Evolutionary conservation across 2,888 invertebrate genomes (phyloP).

Genomic region (Noctua janthina): DNA sequence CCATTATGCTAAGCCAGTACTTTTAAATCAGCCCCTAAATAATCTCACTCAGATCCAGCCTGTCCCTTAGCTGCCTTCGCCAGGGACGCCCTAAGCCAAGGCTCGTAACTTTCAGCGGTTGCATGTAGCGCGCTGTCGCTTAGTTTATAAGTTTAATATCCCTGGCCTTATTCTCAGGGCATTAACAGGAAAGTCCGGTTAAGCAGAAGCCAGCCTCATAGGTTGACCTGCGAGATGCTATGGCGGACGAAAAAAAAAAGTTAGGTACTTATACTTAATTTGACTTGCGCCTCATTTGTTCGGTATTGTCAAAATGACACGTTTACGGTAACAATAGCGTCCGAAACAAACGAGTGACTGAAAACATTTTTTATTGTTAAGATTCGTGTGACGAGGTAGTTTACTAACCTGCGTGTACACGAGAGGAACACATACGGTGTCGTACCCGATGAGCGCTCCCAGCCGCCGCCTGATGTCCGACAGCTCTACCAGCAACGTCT

Average conservation of each 20-base stretch:
- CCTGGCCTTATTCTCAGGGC: too few relatives aligned
- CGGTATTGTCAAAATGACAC: slow-evolving; percentile 26
- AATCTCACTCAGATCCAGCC: too few relatives aligned
- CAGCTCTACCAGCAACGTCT: slow-evolving; percentile 96
- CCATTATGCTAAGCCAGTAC: too few relatives aligned
- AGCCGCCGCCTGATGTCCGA: slow-evolving; percentile 96
- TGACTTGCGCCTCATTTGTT: not conserved
- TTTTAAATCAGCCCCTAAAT: too few relatives aligned
- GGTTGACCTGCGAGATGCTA: too few relatives aligned
- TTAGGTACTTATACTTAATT: not conserved
- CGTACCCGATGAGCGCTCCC: slow-evolving; percentile 96
- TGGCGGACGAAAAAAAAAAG: not conserved
- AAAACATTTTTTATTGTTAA: slow-evolving; percentile 13
- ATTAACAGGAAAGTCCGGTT: too few relatives aligned
- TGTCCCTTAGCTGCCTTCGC: too few relatives aligned
- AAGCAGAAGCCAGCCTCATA: too few relatives aligned
- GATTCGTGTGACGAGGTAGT: slow-evolving; percentile 17
- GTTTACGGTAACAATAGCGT: slow-evolving; percentile 26
- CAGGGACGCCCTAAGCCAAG: too few relatives aligned
- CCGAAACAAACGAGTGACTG: slow-evolving; percentile 14
- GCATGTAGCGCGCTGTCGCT: too few relatives aligned
- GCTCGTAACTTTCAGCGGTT: too few relatives aligned
- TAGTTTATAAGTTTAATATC: too few relatives aligned
- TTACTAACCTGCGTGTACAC: slow-evolving; percentile 96
- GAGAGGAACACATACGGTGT: slow-evolving; percentile 97